Base-by-base conservation (phyloP, 2,797 vertebrate genomes). In the Myotis daubentonii region DNA sequence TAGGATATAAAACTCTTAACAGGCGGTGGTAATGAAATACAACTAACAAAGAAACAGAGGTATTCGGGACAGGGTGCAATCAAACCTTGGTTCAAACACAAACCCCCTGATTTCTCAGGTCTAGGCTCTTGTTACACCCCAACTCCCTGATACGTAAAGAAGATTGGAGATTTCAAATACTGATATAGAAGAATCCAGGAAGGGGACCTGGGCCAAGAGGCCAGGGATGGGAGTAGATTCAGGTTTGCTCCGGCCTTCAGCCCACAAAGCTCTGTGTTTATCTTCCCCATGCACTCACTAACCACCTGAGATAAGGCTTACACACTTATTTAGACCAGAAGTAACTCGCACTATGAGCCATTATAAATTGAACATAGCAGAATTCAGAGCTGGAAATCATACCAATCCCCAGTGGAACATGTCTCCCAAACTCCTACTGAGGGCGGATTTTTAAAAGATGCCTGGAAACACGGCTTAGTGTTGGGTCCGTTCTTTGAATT, bases 341-440 rank as follows among this genome's bases (percentile, higher is more conserved):
- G 75, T 65, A 53, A 17, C 20, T 68, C 78, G 86, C 74, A 62
- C 33, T 79, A 60, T 74, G 82, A 93, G 49, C 49, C 74, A 72
- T 44, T 66, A 13, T 22, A 93, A 75, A 62, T 10, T 76, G 86
- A 74, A 75, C n/a, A 19, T 41, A 66, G 57, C 47, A 87, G 68
- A 89, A 89, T 57, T 76, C n/a, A 65, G 74, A 82, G 51, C 49
- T 81, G 47, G 20, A 95, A 94, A 93, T 86, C 55, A 87, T 47
- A 89, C 20, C 30, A 87, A 15, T 72, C 25, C 68, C 25, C 70
- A 3, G 36, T 55, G 65, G 8, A 80, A 51, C 16, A 84, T 72
- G 23, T 85, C 53, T 51, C 71, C 41, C 36, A 44, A 5, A 62
- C 92, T 84, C 57, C 10, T 23, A 84, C 62, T 1, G 5, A 92